A percentile compares a stretch with the other conserved stretches of the same genome.
These are phyloP conservation scores for Eupithecia dodoneata DNA, from an alignment of 2,888 invertebrate species.

Conservation along the genomic window DNA sequence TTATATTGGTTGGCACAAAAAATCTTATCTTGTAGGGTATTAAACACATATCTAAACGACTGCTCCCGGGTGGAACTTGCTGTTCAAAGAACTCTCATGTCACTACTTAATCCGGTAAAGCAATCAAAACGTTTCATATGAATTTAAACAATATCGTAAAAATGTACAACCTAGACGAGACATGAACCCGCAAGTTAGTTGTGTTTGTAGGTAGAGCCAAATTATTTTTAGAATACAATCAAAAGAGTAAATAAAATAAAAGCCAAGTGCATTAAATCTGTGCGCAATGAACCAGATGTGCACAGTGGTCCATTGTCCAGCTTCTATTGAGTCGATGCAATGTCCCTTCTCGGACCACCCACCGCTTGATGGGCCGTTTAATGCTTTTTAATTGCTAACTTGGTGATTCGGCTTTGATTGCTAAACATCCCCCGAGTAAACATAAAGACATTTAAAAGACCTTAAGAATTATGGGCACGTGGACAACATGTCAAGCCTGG, in stretches of 20 bases:
- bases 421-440: background rate
- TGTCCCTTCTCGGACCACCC: constrained; percentile 29
- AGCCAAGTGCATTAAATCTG: constrained; percentile 12
- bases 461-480: background rate
- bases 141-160: background rate
- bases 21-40: background rate
- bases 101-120: no score
- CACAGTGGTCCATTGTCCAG: constrained; percentile 31
- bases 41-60: background rate
- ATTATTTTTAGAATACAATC: constrained; percentile 10
- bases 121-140: no score
- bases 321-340: constrained; percentile 20
- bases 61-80: background rate
- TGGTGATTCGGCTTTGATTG: constrained; percentile 14
- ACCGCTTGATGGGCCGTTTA: constrained; percentile 14
- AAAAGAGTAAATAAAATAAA: background rate
- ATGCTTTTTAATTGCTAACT: constrained; percentile 23
- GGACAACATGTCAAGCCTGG: background rate
- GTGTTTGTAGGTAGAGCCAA: background rate
- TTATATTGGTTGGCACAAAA: background rate
- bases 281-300: constrained; percentile 20
- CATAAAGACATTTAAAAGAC: background rate
- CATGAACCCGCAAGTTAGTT: background rate
- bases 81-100: no score
- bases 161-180: background rate